Conservation (phyloP, 53 echinoderm and acorn worm species). For the Zoroaster sp. region DNA sequence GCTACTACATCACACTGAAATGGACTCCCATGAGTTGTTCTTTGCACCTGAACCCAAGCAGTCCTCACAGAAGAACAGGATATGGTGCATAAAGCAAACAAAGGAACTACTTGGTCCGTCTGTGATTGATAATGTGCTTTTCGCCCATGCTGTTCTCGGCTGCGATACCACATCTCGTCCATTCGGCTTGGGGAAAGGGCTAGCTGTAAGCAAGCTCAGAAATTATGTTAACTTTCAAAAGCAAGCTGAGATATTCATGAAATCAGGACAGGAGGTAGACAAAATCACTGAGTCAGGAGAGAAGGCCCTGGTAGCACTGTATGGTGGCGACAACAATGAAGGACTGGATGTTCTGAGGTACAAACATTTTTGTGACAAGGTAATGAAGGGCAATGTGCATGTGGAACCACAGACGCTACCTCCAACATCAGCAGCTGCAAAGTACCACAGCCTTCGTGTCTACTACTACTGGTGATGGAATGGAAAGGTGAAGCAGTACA, state of each 20-base stretch:
- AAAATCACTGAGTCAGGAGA: constrained; percentile 58
- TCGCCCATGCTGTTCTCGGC: constrained; percentile 64
- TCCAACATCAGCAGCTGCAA: constrained; percentile 69
- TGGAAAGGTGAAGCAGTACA: too few species aligned
- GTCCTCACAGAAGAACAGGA: constrained; percentile 11
- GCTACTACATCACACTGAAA: constrained; percentile 41
- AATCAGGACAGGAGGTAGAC: constrained; percentile 16
- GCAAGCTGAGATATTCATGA: constrained; percentile 59
- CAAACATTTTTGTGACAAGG: constrained; percentile 55
- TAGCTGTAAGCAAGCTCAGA: constrained; percentile 48
- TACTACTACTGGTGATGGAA: too few species aligned
- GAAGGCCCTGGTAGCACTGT: constrained; percentile 27
- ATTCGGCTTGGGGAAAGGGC: constrained; percentile 69
- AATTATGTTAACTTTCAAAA: constrained; percentile 52
- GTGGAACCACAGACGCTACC: constrained; percentile 52
- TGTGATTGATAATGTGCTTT: constrained; percentile 56
- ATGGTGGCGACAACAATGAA: constrained; percentile 36
- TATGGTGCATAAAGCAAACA: constrained; percentile 61
- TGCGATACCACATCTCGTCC: constrained; percentile 70
- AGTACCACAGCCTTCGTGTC: constrained; percentile 62
- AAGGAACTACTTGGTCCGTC: constrained; percentile 29
- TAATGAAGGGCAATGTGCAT: constrained; percentile 25
- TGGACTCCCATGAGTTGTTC: constrained; percentile 12
- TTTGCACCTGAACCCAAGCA: constrained; percentile 57
- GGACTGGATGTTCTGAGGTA: constrained; percentile 35